Base-by-base conservation (phyloP, 2,797 vertebrate species). In the Heterohyrax brucei region DNA sequence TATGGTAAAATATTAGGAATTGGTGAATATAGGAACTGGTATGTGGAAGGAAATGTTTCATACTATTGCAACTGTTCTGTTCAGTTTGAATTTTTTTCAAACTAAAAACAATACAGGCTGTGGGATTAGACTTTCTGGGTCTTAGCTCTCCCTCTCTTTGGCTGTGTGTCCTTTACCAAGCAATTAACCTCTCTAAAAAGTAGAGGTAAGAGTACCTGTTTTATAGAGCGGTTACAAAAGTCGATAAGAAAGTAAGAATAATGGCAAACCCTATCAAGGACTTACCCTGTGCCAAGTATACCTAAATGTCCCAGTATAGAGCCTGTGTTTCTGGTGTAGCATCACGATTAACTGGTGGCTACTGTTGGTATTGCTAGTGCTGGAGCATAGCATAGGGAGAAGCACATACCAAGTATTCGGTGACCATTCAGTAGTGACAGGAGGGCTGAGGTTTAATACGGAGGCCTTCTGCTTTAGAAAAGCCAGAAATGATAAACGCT, bases 11-110 rank as follows among this genome's bases (percentile, higher is more conserved):
- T 24, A 14, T 50, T 68, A 92, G 79, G 28, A n/a, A 78, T 26
- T 88, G 16, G 44, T 87, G 50, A 72, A 56, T 68, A 21, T 2
- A 28, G 61, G 53, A 68, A 79, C 77, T 26, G 18, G 18, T 14
- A 61, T 50, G 9, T 39, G 61, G 56, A 91, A 91, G 56, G 62
- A 93, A 91, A 56, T 66, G 13, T 22, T 82, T 21, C 66, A 39
- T 61, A 70, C 7, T 21, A 26, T 10, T 66, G 83, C 19, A 61
- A 48, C 56, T 76, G 90, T 90, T 86, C 87, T 72, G 26, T 68
- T 59, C 48, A 24, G 56, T 48, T 79, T 33, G n/a, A 62, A 53
- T 22, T 66, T 90, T 33, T 91, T 93, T 62, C 79, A 68, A 93
- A 87, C 83, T 53, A 39, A 88, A 61, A 48, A 44, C 68, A 26